Evolutionary conservation across 2,113 vertebrate genomes (phyloP).

Genomic region (Mustela nigripes): DNA sequence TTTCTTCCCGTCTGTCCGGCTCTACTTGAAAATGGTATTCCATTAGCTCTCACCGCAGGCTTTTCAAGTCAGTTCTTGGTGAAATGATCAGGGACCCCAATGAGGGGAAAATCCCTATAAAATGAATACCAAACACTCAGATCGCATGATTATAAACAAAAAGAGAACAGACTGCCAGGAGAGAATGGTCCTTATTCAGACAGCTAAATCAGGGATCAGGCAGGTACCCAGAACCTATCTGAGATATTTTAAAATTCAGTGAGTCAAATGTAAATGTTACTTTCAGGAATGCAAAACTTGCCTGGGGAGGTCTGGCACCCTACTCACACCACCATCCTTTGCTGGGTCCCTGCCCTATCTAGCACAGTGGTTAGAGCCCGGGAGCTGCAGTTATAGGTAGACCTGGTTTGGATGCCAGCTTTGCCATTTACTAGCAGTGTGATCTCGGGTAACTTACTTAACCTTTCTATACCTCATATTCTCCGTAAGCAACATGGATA

Average conservation of each 20-base stretch:
- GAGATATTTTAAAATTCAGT: not conserved
- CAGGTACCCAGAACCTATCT: not conserved
- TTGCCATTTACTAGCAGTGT: not conserved
- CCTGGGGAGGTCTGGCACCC: not conserved
- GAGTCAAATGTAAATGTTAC: not conserved
- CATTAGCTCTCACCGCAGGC: not conserved
- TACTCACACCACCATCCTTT: not conserved
- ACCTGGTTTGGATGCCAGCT: not conserved
- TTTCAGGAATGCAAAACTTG: not conserved
- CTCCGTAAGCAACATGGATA: not conserved
- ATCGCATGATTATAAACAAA: not conserved
- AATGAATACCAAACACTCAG: not conserved
- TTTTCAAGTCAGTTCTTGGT: conserved; percentile 47
- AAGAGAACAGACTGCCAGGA: not conserved
- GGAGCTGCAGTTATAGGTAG: not conserved
- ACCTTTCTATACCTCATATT: not conserved
- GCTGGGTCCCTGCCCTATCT: not conserved
- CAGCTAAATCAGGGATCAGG: not conserved
- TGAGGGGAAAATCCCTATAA: not conserved
- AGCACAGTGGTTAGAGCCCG: not conserved
- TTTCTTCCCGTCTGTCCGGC: not conserved
- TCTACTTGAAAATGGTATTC: conserved; percentile 12
- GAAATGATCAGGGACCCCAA: not conserved
- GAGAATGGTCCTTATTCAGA: not conserved
- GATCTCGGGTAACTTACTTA: not conserved